phyloP scores from a whole-genome alignment of 23 tunicate species.

The Corella eumyota region DNA sequence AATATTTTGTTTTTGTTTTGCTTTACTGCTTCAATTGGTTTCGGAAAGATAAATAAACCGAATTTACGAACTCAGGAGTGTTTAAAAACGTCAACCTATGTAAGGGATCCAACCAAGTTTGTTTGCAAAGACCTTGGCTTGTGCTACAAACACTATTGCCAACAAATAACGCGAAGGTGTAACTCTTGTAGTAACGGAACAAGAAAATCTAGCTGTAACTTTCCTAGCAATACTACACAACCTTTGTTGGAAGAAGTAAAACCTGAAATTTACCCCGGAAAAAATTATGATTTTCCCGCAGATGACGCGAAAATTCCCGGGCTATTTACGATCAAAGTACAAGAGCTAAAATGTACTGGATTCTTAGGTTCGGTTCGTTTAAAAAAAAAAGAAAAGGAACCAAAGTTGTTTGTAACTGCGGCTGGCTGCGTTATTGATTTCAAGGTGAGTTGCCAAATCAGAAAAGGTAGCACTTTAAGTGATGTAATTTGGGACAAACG shows the following conservation, averaged over 20 bases:
- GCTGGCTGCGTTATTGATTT: constrained; percentile 38
- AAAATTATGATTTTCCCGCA: too few species aligned
- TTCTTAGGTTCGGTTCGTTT: constrained; percentile 17
- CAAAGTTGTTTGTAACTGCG: constrained; percentile 15
- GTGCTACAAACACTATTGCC: constrained; percentile 48
- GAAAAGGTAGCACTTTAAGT: background rate
- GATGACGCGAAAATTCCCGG: too few species aligned
- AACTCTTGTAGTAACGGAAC: constrained; percentile 12
- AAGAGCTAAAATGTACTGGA: constrained; percentile 22
- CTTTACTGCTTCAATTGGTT: too few species aligned
- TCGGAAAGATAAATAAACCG: too few species aligned
- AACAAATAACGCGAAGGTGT: constrained; percentile 24
- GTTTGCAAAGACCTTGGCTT: constrained; percentile 40
- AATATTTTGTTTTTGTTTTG: too few species aligned
- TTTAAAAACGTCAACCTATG: constrained; percentile 30
- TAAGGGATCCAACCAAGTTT: constrained; percentile 9
- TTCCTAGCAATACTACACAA: background rate
- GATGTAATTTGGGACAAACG: background rate
- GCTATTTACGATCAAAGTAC: constrained; percentile 10
- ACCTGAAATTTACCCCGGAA: too few species aligned
- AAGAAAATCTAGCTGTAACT: constrained; percentile 1
- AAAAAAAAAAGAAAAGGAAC: background rate
- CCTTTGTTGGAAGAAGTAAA: too few species aligned
- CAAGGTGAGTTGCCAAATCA: constrained; percentile 7
- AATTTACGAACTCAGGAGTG: constrained; percentile 32